Evolutionary conservation across 2,888 invertebrate species (phyloP).

Genomic region (Melanotus villosus): DNA sequence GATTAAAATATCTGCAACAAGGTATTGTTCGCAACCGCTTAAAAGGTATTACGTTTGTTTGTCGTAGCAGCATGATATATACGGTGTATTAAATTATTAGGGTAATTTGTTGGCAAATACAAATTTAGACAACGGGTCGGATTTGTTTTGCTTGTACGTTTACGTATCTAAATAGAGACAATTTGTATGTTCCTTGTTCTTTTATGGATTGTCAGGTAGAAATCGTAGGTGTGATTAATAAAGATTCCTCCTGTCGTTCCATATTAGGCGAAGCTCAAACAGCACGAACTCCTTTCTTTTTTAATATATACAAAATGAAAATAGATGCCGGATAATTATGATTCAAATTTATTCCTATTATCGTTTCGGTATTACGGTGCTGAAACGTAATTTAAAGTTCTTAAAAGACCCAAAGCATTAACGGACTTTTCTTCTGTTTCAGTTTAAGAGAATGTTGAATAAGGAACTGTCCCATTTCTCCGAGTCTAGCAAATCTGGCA

Average conservation of each 20-base stretch:
- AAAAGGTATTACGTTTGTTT: constrained; percentile 20
- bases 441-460: constrained; percentile 99
- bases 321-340: not conserved
- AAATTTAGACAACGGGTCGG: constrained; percentile 20
- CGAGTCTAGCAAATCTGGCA: constrained; percentile 98
- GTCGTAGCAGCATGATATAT: constrained; percentile 16
- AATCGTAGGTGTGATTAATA: constrained; percentile 17
- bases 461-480: constrained; percentile 99
- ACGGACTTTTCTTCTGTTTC: constrained; percentile 67
- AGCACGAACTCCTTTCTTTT: constrained; percentile 10
- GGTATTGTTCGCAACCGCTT: constrained; percentile 17
- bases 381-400: not conserved
- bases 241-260: constrained; percentile 17
- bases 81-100: constrained; percentile 21
- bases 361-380: not conserved
- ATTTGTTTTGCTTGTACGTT: constrained; percentile 4
- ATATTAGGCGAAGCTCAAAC: constrained; percentile 15
- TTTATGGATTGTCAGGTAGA: constrained; percentile 16
- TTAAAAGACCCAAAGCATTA: not conserved
- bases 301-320: constrained; percentile 11
- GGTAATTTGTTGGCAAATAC: constrained; percentile 15
- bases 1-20: constrained; percentile 20
- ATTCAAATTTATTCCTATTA: constrained; percentile 13
- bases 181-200: constrained; percentile 8
- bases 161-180: constrained; percentile 22